Base-by-base conservation (phyloP, 2,113 vertebrate species). In the Alethe castanea region DNA sequence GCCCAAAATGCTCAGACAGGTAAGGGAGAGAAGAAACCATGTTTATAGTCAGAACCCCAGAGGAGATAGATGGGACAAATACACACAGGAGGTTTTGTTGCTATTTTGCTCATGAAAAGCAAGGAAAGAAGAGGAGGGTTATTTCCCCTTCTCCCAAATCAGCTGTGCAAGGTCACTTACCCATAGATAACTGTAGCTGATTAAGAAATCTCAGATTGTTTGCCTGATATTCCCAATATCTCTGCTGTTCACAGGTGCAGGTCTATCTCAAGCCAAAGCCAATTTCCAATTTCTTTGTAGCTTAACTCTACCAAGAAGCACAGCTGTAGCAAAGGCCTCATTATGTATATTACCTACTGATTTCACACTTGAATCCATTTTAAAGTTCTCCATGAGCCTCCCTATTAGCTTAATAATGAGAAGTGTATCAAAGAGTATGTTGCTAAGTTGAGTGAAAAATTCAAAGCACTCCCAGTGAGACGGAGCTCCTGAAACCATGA, bases 331-430 rank as follows among this genome's bases (percentile, higher is more conserved):
- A 66, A 57, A 65, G 69, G 73, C 69, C 81, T 97, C 91, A 81
- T 97, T 97, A 96, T 79, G 86, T 88, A 57, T 52, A 85, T 93
- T 90, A 86, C 94, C 94, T 90, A 96, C 77, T 67, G 85, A 77
- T 80, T 97, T 96, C 90, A 96, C 92, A 92, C 81, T 94, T 94
- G 57, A 96, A 95, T 83, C 94, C 76, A 88, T 95, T 92, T 95
- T 88, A 26, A 93, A 95, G 64, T 92, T 67, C 56, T 95, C 81
- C 81, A 67, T 53, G 81, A 33, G 10, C 83, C 86, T 93, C 47
- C 72, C 74, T 94, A 91, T 97, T 96, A 96, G 83, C 88, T 80
- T 95, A 91, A 93, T 88, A 95, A 95, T 50, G 67, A 96, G 86
- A 52, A 92, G n/a, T 22, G 11, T 78, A 95, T 97, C 90, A 95